A percentile compares a stretch with the other conserved stretches of the same genome.
Conservation (phyloP, 2,113 vertebrate genomes). For the Corvus hawaiiensis region DNA sequence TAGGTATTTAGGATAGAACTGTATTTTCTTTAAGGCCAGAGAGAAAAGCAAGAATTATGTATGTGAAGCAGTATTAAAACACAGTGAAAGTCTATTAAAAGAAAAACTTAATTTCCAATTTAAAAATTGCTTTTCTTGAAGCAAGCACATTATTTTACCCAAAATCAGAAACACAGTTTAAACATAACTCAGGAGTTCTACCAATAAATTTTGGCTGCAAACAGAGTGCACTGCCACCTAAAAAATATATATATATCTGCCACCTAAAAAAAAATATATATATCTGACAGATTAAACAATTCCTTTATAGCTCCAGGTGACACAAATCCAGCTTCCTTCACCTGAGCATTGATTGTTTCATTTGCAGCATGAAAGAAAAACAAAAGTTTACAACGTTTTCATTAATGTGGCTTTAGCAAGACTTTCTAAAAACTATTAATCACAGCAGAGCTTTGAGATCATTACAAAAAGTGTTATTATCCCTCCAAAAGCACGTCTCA, state of each 20-base stretch:
- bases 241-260: neutral
- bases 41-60: neutral
- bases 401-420: neutral
- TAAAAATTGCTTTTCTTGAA: neutral
- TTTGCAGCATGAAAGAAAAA: neutral
- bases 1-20: neutral
- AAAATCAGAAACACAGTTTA: neutral
- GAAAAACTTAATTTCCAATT: neutral
- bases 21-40: neutral
- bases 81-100: neutral
- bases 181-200: neutral
- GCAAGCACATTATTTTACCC: neutral
- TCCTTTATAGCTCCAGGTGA: neutral
- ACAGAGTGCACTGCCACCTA: neutral
- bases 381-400: neutral
- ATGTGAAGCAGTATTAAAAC: neutral
- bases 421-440: neutral
- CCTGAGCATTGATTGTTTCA: neutral
- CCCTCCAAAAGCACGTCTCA: neutral
- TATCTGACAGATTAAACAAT: neutral
- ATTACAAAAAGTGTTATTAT: neutral
- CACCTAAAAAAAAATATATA: no score
- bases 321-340: neutral
- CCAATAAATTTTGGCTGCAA: neutral
- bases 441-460: neutral